These are phyloP conservation scores for Cyprinella venusta DNA, from an alignment of 2,797 vertebrate species.

Conservation along the genomic window DNA sequence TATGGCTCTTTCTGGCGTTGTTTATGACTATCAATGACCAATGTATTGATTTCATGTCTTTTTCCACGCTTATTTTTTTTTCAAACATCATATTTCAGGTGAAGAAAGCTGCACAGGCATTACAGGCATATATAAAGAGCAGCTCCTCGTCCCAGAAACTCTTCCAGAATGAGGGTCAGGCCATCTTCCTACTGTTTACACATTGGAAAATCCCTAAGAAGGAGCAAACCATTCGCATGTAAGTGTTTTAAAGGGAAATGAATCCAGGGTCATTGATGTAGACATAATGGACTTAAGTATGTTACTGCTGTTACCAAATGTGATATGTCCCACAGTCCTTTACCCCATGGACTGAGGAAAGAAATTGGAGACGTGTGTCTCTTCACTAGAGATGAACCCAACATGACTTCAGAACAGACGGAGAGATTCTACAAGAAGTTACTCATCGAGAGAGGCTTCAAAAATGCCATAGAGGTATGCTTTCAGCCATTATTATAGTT, in stretches of 20 bases:
- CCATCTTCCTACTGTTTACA: slow-evolving; percentile 81
- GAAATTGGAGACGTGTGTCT: slow-evolving; percentile 89
- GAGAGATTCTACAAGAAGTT: slow-evolving; percentile 87
- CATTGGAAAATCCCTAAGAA: slow-evolving; percentile 84
- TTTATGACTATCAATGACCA: neutral
- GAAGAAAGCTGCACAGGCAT: slow-evolving; percentile 81
- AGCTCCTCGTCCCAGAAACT: slow-evolving; percentile 66
- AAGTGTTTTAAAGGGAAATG: slow-evolving; percentile 60
- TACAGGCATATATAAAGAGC: slow-evolving; percentile 78
- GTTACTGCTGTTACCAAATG: neutral
- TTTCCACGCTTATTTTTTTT: neutral
- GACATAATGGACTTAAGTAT: neutral
- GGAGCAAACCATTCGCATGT: slow-evolving; percentile 83
- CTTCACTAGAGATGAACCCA: slow-evolving; percentile 91
- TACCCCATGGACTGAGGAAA: slow-evolving; percentile 83
- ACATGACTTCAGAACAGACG: slow-evolving; percentile 87
- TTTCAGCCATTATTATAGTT: neutral
- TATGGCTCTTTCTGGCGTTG: neutral
- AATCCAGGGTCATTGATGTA: neutral
- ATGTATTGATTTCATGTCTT: neutral
- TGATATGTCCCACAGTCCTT: slow-evolving; percentile 68
- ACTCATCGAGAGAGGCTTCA: slow-evolving; percentile 80
- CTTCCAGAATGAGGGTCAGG: slow-evolving; percentile 77
- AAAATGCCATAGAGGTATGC: slow-evolving; percentile 82
- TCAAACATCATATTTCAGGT: slow-evolving; percentile 70